Conservation (phyloP, 2,113 vertebrate genomes). For the Anoplopoma fimbria region DNA sequence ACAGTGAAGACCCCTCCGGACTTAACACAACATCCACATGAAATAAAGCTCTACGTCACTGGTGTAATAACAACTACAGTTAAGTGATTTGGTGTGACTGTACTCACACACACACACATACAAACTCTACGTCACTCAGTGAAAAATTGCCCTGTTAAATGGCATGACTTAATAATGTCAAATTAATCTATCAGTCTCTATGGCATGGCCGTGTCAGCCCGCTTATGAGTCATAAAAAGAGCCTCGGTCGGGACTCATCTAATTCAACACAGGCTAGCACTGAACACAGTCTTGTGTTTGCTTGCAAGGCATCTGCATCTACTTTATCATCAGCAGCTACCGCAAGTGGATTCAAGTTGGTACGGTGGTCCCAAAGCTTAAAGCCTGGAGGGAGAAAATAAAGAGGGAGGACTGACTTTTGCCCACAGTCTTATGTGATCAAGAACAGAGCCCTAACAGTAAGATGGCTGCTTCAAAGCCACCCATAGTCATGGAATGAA, state of each 20-base stretch:
- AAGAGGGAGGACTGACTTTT: slow-evolving; percentile 53
- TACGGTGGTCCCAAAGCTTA: slow-evolving; percentile 61
- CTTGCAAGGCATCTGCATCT: slow-evolving; percentile 77
- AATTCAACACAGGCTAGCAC: slow-evolving; percentile 71
- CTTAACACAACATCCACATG: slow-evolving; percentile 62
- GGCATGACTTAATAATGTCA: slow-evolving; percentile 77
- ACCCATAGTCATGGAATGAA: slow-evolving; percentile 64
- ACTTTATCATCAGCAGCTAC: slow-evolving; percentile 76
- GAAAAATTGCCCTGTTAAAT: slow-evolving; percentile 78
- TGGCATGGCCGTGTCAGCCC: slow-evolving; percentile 62
- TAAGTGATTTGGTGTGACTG: slow-evolving; percentile 52
- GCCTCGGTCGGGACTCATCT: slow-evolving; percentile 64
- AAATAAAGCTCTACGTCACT: slow-evolving; percentile 64
- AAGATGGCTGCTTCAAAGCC: slow-evolving; percentile 71
- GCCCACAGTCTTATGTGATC: slow-evolving; percentile 67
- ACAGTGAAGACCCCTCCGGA: slow-evolving; percentile 57
- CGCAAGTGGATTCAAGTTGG: slow-evolving; percentile 64
- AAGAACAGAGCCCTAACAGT: slow-evolving; percentile 39
- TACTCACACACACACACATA: slow-evolving; percentile 34
- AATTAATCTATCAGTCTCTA: slow-evolving; percentile 80
- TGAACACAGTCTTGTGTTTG: slow-evolving; percentile 64
- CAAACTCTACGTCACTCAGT: slow-evolving; percentile 54
- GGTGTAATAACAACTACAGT: slow-evolving; percentile 63
- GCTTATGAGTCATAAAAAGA: slow-evolving; percentile 67
- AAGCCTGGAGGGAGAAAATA: slow-evolving; percentile 51